Percentiles rank a stretch among this genome's conserved stretches.
Evolutionary conservation across 1,140 invertebrate species (phyloP).

Genomic region (Trigoniulus corallinus): DNA sequence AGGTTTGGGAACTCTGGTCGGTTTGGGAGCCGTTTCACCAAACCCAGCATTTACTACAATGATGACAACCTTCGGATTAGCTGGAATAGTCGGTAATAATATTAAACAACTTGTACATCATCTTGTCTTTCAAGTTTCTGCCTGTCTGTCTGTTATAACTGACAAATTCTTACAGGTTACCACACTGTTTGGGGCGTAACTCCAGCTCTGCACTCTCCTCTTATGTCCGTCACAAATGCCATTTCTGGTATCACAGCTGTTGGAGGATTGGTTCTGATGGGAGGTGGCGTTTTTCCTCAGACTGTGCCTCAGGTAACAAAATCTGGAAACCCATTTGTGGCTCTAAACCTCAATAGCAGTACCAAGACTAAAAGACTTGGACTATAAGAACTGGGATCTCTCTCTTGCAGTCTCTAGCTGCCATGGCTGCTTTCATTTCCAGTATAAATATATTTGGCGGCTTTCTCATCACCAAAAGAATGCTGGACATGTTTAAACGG

Average conservation of each 20-base stretch:
- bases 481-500: conserved; percentile 83
- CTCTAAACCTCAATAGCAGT: not conserved
- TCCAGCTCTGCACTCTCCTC: conserved; percentile 72
- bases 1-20: conserved; percentile 49
- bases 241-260: conserved; percentile 82
- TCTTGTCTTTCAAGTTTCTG: not conserved
- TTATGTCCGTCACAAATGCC: conserved; percentile 88
- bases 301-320: conserved; percentile 42
- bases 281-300: conserved; percentile 53
- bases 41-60: conserved; percentile 70
- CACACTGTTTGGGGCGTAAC: conserved; percentile 87
- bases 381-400: no score
- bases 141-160: conserved; percentile 4
- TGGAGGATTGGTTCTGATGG: conserved; percentile 63
- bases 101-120: no score
- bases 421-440: conserved; percentile 66
- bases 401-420: conserved; percentile 48
- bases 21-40: conserved; percentile 55
- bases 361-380: not conserved
- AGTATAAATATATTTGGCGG: conserved; percentile 84
- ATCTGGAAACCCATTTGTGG: not conserved
- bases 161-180: conserved; percentile 33
- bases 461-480: conserved; percentile 74
- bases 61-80: conserved; percentile 65
- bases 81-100: conserved; percentile 54